These are phyloP conservation scores for Trogon melanurus DNA, from an alignment of 2,113 vertebrate species.

Conservation along the genomic window DNA sequence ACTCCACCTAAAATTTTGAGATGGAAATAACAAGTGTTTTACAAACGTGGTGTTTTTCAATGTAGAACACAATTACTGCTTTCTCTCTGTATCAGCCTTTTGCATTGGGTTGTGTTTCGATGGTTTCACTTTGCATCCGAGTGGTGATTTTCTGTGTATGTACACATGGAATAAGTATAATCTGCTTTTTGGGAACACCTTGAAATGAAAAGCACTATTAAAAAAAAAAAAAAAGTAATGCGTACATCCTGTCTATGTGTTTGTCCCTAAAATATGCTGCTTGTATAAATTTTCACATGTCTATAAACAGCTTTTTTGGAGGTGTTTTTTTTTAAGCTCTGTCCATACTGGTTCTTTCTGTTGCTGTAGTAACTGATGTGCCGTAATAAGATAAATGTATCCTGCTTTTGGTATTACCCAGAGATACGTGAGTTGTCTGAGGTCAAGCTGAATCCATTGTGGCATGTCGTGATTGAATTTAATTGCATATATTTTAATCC, in stretches of 20 bases:
- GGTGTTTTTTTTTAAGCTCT: background rate
- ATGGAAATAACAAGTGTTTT: background rate
- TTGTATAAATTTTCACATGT: background rate
- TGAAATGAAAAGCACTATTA: background rate
- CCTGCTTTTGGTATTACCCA: background rate
- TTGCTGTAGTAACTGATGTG: slow-evolving; percentile 12
- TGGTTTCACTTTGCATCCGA: background rate
- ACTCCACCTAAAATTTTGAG: background rate
- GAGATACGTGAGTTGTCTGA: background rate
- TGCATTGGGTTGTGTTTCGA: background rate
- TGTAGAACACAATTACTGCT: background rate
- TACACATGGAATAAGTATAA: background rate
- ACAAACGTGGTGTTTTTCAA: background rate
- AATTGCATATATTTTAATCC: background rate
- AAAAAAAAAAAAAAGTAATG: background rate
- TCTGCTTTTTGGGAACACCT: background rate
- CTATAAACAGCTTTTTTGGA: background rate
- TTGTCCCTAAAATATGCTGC: background rate
- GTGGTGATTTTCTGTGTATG: background rate
- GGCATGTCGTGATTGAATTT: background rate
- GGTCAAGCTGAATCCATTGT: background rate
- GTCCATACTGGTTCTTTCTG: background rate
- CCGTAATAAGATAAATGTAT: background rate
- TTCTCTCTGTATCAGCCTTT: background rate
- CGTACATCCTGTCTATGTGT: background rate